These are phyloP conservation scores for Barbus barbus DNA, from an alignment of 2,113 vertebrate genomes.

Conservation along the genomic window DNA sequence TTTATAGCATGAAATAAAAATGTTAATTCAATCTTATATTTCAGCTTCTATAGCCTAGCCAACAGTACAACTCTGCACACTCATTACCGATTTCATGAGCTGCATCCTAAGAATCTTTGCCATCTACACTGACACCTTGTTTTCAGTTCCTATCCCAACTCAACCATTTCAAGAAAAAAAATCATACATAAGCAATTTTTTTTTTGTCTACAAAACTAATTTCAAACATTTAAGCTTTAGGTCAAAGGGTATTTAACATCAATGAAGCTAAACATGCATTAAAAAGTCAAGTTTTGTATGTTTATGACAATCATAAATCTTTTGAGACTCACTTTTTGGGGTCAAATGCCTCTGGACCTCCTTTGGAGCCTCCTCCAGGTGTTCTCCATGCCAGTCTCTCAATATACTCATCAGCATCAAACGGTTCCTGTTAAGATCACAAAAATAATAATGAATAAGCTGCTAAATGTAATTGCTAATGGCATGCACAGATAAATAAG, in stretches of 20 bases:
- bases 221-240: neutral
- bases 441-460: neutral
- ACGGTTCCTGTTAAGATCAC: slow-evolving; percentile 84
- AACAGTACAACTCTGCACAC: neutral
- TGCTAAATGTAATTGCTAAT: neutral
- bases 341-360: slow-evolving; percentile 94
- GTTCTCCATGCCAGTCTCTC: slow-evolving; percentile 97
- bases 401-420: slow-evolving; percentile 99
- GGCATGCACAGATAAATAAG: neutral
- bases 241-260: neutral
- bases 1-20: neutral
- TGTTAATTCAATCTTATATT: neutral
- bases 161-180: neutral
- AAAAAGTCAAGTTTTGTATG: neutral
- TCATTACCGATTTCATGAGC: neutral
- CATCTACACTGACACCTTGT: neutral
- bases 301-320: neutral
- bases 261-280: no score
- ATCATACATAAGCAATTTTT: neutral
- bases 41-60: no score
- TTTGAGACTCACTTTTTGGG: slow-evolving; percentile 87
- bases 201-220: neutral
- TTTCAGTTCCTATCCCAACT: neutral
- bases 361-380: slow-evolving; percentile 96
- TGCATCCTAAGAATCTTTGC: neutral